Conservation (phyloP, 2,113 vertebrate genomes). For the Cariama cristata region DNA sequence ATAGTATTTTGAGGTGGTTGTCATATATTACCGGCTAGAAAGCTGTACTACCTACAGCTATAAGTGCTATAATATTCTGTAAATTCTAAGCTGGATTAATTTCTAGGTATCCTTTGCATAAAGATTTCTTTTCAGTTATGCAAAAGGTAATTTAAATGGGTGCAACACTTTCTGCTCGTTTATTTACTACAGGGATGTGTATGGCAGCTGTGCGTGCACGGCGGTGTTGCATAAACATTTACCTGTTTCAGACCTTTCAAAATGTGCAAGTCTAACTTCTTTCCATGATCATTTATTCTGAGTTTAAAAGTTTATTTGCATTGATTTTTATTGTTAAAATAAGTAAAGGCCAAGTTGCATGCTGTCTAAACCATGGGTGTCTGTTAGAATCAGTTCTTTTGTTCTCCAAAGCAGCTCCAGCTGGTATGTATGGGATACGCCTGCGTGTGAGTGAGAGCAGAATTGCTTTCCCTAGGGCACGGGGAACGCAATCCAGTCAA, state of each 20-base stretch:
- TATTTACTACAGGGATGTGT: not conserved
- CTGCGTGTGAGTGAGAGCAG: not conserved
- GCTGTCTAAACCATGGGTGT: not conserved
- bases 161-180: not conserved
- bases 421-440: not conserved
- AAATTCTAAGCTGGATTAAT: not conserved
- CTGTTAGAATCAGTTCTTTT: not conserved
- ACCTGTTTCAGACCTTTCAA: not conserved
- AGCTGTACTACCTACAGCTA: not conserved
- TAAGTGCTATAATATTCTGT: not conserved
- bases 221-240: not conserved
- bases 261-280: not conserved
- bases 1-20: not conserved
- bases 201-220: not conserved
- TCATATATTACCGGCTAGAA: not conserved
- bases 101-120: not conserved
- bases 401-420: not conserved
- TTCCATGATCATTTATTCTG: not conserved
- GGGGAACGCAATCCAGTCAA: fast-evolving
- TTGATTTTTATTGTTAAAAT: not conserved
- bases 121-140: not conserved
- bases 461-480: not conserved
- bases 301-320: not conserved
- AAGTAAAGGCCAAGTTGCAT: not conserved
- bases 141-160: not conserved